Percentiles rank a stretch among this genome's conserved stretches.
phyloP scores from a whole-genome alignment of 2,113 vertebrate genomes.

The Nothobranchius furzeri region DNA sequence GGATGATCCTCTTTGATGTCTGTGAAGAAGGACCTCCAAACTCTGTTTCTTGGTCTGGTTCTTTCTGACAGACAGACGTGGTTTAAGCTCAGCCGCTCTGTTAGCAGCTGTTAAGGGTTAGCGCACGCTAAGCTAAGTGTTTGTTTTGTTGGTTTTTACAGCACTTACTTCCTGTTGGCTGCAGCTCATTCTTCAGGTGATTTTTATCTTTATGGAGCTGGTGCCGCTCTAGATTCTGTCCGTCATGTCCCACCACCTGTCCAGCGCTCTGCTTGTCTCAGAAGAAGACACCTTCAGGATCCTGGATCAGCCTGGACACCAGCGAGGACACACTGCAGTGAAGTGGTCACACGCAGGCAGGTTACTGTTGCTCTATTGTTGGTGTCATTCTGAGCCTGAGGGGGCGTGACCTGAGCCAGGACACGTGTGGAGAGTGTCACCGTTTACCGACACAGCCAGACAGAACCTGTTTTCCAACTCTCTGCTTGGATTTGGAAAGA shows the following conservation, averaged over 20 bases:
- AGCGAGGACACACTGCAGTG: too few species aligned
- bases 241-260: constrained; percentile 3
- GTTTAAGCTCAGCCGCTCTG: background rate
- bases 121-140: background rate
- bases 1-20: constrained; percentile 70
- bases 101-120: background rate
- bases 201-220: background rate
- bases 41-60: constrained; percentile 31
- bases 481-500: too few species aligned
- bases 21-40: constrained; percentile 7
- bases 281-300: constrained; percentile 39
- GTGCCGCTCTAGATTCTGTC: background rate
- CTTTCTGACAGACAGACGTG: constrained; percentile 10
- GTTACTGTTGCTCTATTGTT: too few species aligned
- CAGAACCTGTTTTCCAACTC: background rate
- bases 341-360: too few species aligned
- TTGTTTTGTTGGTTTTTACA: constrained; percentile 16
- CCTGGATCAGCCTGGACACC: constrained; percentile 1
- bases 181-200: constrained; percentile 44
- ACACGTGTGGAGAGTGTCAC: constrained; percentile 8
- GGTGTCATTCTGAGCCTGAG: constrained; percentile 22
- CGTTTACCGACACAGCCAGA: background rate
- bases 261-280: background rate
- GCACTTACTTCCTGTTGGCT: constrained; percentile 66
- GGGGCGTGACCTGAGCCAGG: constrained; percentile 33